A percentile compares a stretch with the other conserved stretches of the same genome.
phyloP scores from a whole-genome alignment of 92 coral and sea anemone species.

The Heliopora coerulea region DNA sequence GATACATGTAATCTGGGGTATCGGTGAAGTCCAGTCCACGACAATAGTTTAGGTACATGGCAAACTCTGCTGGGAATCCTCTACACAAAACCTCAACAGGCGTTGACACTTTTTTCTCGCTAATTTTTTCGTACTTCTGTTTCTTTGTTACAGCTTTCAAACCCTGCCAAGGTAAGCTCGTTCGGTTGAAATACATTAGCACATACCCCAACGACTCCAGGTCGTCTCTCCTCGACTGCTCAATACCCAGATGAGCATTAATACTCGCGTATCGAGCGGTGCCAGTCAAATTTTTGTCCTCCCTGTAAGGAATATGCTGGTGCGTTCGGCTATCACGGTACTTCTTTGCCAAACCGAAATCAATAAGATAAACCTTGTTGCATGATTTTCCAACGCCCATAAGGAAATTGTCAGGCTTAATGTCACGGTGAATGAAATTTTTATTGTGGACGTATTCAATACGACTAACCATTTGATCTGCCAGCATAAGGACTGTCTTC shows the following conservation, averaged over 20 bases:
- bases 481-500: slow-evolving; percentile 99
- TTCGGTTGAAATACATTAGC: slow-evolving; percentile 96
- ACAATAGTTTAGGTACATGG: slow-evolving; percentile 98
- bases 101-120: slow-evolving; percentile 98
- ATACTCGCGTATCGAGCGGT: slow-evolving; percentile 98
- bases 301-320: slow-evolving; percentile 96
- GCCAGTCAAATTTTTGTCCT: slow-evolving; percentile 95
- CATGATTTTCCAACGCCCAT: slow-evolving; percentile 99
- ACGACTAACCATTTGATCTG: slow-evolving; percentile 99
- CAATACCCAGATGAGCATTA: slow-evolving; percentile 95
- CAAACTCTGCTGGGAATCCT: slow-evolving; percentile 99
- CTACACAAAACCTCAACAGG: slow-evolving; percentile 96
- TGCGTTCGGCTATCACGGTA: slow-evolving; percentile 89
- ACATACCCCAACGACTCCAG: slow-evolving; percentile 98
- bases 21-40: slow-evolving; percentile 93
- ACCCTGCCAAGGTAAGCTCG: slow-evolving; percentile 98
- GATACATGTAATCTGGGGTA: slow-evolving; percentile 96
- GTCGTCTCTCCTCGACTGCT: slow-evolving; percentile 97
- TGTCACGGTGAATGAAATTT: slow-evolving; percentile 98
- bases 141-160: slow-evolving; percentile 96
- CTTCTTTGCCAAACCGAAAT: slow-evolving; percentile 97
- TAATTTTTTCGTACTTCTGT: slow-evolving; percentile 96
- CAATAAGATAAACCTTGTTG: slow-evolving; percentile 95
- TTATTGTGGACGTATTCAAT: slow-evolving; percentile 98
- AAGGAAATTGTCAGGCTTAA: slow-evolving; percentile 97